Conservation (phyloP, 2,113 vertebrate species). For the Pogonocichla stellata region DNA sequence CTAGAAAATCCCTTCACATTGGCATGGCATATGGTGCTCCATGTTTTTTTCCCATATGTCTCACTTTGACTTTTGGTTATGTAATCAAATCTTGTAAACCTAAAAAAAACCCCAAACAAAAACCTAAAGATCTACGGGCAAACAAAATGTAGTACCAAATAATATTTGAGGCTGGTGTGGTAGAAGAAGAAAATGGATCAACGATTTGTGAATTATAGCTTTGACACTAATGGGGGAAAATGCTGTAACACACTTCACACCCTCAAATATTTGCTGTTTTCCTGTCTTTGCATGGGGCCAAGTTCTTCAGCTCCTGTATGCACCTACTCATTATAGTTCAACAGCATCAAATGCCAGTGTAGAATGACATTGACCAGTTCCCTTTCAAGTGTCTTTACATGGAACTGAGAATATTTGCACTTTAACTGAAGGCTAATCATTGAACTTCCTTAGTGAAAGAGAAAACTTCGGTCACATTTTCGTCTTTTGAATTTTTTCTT, state of each 20-base stretch:
- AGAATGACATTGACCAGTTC: conserved; percentile 56
- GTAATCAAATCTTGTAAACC: conserved; percentile 30
- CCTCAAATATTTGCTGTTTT: conserved; percentile 59
- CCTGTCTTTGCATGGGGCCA: neutral
- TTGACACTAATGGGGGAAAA: conserved; percentile 50
- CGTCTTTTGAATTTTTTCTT: conserved; percentile 40
- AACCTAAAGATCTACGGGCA: conserved; percentile 14
- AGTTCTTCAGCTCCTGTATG: conserved; percentile 24
- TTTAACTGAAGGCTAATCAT: conserved; percentile 69
- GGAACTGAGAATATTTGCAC: conserved; percentile 75
- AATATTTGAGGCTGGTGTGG: conserved; percentile 64
- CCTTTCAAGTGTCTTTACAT: conserved; percentile 75
- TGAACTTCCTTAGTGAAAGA: conserved; percentile 70
- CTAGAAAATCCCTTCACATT: conserved; percentile 30
- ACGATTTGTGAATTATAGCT: conserved; percentile 70
- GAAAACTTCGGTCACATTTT: conserved; percentile 73
- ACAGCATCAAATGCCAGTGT: conserved; percentile 24
- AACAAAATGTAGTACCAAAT: conserved; percentile 68
- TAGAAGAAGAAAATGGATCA: conserved; percentile 67
- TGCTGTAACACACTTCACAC: conserved; percentile 36
- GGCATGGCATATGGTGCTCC: neutral
- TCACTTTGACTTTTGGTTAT: conserved; percentile 58
- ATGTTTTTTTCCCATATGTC: neutral
- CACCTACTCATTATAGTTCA: conserved; percentile 15
- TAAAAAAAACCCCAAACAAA: neutral